Base-by-base conservation (phyloP, 1,140 invertebrate species). In the Sesamia nonagrioides region DNA sequence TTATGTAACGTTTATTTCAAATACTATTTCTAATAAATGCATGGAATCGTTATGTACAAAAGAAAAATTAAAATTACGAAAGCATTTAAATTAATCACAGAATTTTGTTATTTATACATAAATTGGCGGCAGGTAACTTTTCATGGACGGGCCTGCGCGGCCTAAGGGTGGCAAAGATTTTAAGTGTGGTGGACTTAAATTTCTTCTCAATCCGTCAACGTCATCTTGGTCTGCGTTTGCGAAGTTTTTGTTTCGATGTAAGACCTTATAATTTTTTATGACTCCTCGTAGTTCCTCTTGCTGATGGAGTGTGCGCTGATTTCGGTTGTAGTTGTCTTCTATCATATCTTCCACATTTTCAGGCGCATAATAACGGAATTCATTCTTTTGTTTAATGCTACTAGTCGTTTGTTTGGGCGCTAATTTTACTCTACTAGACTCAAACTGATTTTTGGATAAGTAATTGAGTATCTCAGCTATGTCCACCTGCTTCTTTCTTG, bases 221-320 rank as follows among this genome's bases (percentile, higher is more conserved):
- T 63, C 18, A 66, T 87, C 83, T 73, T 81, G 75, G 33, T 86
- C 86, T 5, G 60, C 63, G 40, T 83, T 88, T 45, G 82, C 86
- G 33, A 50, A 60, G 48, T 83, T 80, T 40, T 83, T 89, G 56
- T 91, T 91, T 33, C 93, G 85, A 79, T 93, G 91, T 17, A 95
- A 79, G 40, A 92, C 86, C 87, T 95, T 95, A 48, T 95, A 95
- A 77, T 93, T 95, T 86, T 92, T 95, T 42, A 93, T 89, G 15
- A 90, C 83, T 13, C 92, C 91, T 17, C 86, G 87, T 56, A 93
- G 73, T 81, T 92, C 91, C 61, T 90, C 84, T 54, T 87, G 84
- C 40, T 90, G 84, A 33, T 82, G 80, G 58, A 82, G 73, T 66
- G 69, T 88, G 11, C 84, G 69, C 42, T 80, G 73, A 33, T 85